These are phyloP conservation scores for Uropsilus gracilis DNA, from an alignment of 2,113 vertebrate genomes.

Conservation along the genomic window DNA sequence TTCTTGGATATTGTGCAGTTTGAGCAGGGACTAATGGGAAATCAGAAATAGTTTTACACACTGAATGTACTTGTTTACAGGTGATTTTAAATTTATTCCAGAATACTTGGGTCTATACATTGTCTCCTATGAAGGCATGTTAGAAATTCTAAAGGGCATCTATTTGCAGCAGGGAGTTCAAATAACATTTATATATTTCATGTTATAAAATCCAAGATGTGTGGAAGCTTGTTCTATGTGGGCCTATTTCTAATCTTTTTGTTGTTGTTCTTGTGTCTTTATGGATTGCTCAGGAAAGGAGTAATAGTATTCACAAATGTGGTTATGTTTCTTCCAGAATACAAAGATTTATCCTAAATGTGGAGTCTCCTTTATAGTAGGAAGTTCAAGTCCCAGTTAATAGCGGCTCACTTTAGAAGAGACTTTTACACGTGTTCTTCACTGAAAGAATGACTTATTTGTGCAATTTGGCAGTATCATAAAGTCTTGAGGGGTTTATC, in stretches of 20 bases:
- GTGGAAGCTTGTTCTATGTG: not conserved
- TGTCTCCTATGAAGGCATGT: not conserved
- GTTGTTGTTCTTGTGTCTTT: not conserved
- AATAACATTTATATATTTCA: not conserved
- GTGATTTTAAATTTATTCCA: not conserved
- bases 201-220: not conserved
- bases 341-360: not conserved
- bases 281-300: not conserved
- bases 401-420: not conserved
- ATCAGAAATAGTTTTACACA: not conserved
- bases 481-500: not conserved
- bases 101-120: not conserved
- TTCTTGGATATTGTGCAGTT: not conserved
- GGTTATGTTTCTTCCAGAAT: not conserved
- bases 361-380: not conserved
- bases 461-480: not conserved
- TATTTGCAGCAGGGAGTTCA: not conserved
- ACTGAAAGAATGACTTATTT: not conserved
- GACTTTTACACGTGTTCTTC: not conserved
- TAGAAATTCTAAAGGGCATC: not conserved
- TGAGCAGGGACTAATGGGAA: not conserved
- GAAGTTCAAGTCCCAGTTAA: not conserved
- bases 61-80: not conserved
- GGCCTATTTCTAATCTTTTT: not conserved
- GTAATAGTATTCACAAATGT: not conserved